A percentile compares a stretch with the other conserved stretches of the same genome.
Conservation (phyloP, 2,113 vertebrate genomes). For the Stomatorhinus ivindoensis region DNA sequence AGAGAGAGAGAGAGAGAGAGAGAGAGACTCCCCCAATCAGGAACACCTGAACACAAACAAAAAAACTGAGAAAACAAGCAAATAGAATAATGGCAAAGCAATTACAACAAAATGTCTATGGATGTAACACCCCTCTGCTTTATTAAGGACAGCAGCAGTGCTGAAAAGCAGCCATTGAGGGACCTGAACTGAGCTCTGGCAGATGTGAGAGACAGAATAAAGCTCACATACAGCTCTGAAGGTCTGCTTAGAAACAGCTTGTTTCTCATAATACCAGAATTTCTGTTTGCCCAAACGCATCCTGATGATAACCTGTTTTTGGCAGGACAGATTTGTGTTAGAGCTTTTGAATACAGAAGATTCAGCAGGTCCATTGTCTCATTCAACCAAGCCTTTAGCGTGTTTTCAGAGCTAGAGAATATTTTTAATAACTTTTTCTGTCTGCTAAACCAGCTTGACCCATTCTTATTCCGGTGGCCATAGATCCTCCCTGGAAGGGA, state of each 20-base stretch:
- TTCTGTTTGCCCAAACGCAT: neutral
- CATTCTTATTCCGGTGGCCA: neutral
- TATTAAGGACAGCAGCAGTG: neutral
- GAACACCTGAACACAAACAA: neutral
- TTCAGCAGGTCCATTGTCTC: neutral
- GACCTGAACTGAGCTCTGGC: neutral
- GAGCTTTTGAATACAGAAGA: neutral
- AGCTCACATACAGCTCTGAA: neutral
- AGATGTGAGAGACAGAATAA: neutral
- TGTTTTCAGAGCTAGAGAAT: neutral
- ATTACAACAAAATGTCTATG: neutral
- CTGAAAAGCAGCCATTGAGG: neutral
- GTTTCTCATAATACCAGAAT: neutral
- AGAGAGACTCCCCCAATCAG: neutral
- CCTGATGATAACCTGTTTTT: neutral
- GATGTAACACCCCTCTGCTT: neutral
- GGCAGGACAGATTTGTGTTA: neutral
- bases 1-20: neutral
- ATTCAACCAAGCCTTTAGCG: neutral
- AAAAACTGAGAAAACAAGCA: neutral
- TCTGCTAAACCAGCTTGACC: neutral
- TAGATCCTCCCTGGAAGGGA: neutral
- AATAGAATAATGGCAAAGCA: neutral
- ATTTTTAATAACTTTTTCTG: neutral
- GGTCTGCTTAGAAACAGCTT: neutral